phyloP scores from a whole-genome alignment of 2,888 invertebrate species.

The Atherix ibis region DNA sequence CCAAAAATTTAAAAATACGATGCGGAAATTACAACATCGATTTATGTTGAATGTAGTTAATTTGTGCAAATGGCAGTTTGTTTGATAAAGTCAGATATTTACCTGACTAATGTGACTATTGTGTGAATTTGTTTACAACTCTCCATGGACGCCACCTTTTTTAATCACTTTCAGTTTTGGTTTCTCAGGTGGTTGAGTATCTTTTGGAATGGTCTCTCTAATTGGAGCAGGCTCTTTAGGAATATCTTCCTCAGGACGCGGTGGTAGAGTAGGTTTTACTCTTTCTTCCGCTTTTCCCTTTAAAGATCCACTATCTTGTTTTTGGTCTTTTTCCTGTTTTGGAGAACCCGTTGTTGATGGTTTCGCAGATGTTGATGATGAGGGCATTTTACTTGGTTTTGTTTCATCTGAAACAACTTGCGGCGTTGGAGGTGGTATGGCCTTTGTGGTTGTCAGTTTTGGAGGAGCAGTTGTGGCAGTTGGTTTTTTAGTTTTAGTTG shows the following conservation, averaged over 20 bases:
- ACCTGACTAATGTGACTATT: no score
- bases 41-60: no score
- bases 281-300: conserved; percentile 9
- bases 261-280: conserved; percentile 11
- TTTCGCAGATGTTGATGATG: conserved; percentile 14
- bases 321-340: conserved; percentile 17
- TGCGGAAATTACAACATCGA: no score
- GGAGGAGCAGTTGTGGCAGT: conserved; percentile 13
- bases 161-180: conserved; percentile 44
- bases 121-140: no score
- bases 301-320: conserved; percentile 17
- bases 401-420: conserved; percentile 14
- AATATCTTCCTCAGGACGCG: conserved; percentile 11
- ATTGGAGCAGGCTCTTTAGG: conserved; percentile 33
- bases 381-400: no score
- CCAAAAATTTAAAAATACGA: no score
- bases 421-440: conserved; percentile 13
- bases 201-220: conserved; percentile 38
- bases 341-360: conserved; percentile 12
- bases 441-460: conserved; percentile 15
- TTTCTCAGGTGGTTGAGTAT: conserved; percentile 37
- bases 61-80: no score
- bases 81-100: no score
- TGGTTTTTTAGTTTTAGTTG: conserved; percentile 3
- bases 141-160: conserved; percentile 35